These are phyloP conservation scores for Heliconius congener DNA, from an alignment of 1,140 invertebrate species.

Conservation along the genomic window DNA sequence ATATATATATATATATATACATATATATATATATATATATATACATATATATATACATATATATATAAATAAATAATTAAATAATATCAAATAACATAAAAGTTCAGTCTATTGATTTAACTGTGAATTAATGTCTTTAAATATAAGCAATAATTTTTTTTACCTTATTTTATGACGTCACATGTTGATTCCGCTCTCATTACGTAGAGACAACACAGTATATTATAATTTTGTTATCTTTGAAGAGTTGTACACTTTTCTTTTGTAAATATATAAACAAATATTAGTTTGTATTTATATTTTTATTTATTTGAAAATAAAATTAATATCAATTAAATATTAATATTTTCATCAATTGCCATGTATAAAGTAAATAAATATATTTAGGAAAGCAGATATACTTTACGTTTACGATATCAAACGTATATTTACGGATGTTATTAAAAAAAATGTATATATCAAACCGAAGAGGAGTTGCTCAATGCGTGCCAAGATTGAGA, in stretches of 20 bases:
- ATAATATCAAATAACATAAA: neutral
- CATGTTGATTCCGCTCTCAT: neutral
- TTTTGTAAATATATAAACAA: neutral
- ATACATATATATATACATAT: too few species aligned
- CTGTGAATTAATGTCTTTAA: neutral
- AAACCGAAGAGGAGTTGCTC: constrained; percentile 22
- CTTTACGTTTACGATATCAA: neutral
- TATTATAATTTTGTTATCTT: constrained; percentile 1
- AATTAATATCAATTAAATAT: neutral
- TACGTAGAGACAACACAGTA: neutral
- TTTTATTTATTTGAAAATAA: neutral
- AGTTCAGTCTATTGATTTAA: neutral
- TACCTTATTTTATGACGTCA: neutral
- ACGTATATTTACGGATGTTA: neutral
- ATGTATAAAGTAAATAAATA: neutral
- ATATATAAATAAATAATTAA: too few species aligned
- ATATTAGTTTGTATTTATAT: neutral
- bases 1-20: too few species aligned
- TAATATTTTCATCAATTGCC: neutral
- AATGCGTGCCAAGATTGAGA: constrained; percentile 28
- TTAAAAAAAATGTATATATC: neutral
- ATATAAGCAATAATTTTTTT: neutral
- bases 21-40: too few species aligned
- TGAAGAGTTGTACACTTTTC: neutral
- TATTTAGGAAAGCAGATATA: neutral